phyloP scores from a whole-genome alignment of 64 coral and sea anemone genomes.

The Exaiptasia diaphana region DNA sequence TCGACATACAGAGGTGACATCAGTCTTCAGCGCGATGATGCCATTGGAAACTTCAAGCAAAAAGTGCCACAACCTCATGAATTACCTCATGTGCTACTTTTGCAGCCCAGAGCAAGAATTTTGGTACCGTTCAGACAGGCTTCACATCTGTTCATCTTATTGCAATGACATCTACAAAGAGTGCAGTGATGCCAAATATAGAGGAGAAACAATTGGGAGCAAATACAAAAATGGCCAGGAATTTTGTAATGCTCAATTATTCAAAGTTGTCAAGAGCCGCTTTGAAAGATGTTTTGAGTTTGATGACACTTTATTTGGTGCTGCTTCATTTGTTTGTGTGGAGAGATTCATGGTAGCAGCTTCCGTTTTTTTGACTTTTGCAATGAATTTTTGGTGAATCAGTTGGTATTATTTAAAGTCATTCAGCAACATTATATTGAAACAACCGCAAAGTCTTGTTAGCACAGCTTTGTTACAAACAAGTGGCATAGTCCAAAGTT shows the following conservation, averaged over 20 bases:
- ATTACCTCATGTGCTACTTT: conserved; percentile 97
- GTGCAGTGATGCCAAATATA: conserved; percentile 76
- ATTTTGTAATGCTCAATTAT: conserved; percentile 85
- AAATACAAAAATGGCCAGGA: conserved; percentile 48
- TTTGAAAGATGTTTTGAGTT: conserved; percentile 63
- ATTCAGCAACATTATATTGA: no score
- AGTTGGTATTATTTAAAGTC: no score
- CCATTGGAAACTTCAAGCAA: conserved; percentile 50
- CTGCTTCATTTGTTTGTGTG: background rate
- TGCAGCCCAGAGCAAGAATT: conserved; percentile 78
- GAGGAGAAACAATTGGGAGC: conserved; percentile 33
- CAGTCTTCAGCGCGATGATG: conserved; percentile 73
- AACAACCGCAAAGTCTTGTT: no score
- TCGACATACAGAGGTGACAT: conserved; percentile 78
- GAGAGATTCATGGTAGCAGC: no score
- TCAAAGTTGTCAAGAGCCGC: conserved; percentile 34
- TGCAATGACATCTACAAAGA: conserved; percentile 67
- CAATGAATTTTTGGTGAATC: no score
- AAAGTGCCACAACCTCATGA: conserved; percentile 75
- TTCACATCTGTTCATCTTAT: conserved; percentile 63
- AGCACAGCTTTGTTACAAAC: no score
- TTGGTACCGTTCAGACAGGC: conserved; percentile 56
- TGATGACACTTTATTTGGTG: conserved; percentile 53
- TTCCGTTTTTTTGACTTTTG: background rate
- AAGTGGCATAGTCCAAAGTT: no score